Conservation (phyloP, 2,888 invertebrate species). For the Ariolimax columbianus region DNA sequence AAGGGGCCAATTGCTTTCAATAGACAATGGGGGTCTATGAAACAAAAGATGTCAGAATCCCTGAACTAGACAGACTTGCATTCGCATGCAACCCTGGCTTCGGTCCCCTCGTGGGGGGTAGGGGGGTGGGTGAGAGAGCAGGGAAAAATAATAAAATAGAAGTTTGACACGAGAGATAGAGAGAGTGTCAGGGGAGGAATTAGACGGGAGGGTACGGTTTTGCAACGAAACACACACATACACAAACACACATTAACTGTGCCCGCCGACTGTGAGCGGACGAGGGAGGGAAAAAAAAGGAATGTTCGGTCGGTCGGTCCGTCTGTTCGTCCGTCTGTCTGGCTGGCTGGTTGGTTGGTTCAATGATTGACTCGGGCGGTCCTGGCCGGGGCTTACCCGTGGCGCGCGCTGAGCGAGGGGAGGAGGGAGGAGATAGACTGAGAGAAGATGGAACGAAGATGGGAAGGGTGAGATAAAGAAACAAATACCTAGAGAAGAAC, state of each 20-base stretch:
- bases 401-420: not conserved
- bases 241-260: not conserved
- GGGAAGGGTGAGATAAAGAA: not conserved
- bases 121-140: slow-evolving; percentile 7
- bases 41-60: not conserved
- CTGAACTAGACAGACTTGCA: not conserved
- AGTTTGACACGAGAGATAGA: not conserved
- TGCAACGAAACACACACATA: not conserved
- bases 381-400: not conserved
- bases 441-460: not conserved
- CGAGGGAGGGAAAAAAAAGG: not conserved
- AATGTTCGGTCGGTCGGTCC: not conserved
- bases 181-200: not conserved
- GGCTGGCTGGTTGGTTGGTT: no score
- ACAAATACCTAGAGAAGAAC: not conserved
- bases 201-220: not conserved
- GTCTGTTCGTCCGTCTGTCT: not conserved
- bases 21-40: not conserved
- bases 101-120: not conserved
- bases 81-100: not conserved
- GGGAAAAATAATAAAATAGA: not conserved
- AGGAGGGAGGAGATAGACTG: not conserved
- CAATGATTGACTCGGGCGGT: not conserved
- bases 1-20: no score
- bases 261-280: not conserved